Evolutionary conservation across 2,113 vertebrate genomes (phyloP).

Genomic region (Mixornis gularis): DNA sequence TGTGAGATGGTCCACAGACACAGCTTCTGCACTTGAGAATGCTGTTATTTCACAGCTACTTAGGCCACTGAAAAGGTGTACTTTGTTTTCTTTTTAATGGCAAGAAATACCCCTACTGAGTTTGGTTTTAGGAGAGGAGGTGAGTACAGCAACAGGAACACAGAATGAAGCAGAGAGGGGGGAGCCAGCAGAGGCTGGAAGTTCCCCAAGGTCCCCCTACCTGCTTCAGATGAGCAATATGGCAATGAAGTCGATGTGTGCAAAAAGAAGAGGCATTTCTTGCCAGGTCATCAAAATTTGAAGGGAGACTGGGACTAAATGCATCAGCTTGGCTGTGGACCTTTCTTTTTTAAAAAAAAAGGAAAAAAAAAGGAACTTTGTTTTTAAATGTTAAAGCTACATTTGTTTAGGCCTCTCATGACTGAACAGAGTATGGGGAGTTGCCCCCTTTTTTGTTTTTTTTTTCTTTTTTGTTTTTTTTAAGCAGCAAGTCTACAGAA

Average conservation of each 20-base stretch:
- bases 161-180: not conserved
- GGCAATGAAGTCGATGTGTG: not conserved
- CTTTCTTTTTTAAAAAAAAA: conserved; percentile 49
- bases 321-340: conserved; percentile 56
- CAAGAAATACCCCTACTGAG: conserved; percentile 16
- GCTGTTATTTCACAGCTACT: not conserved
- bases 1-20: conserved; percentile 65
- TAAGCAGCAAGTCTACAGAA: conserved; percentile 70
- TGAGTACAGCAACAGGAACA: not conserved
- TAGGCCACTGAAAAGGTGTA: not conserved
- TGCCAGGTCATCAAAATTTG: not conserved
- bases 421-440: conserved; percentile 61
- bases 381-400: conserved; percentile 60
- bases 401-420: conserved; percentile 67
- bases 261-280: conserved; percentile 18
- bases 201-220: not conserved
- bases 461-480: not conserved
- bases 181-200: not conserved
- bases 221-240: not conserved
- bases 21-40: not conserved
- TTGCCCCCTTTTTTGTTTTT: conserved; percentile 26
- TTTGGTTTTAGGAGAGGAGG: not conserved
- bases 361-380: not conserved
- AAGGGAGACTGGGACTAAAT: not conserved
- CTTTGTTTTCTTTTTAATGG: not conserved